Base-by-base conservation (phyloP, 2,797 vertebrate genomes). In the Hemitrygon akajei region DNA sequence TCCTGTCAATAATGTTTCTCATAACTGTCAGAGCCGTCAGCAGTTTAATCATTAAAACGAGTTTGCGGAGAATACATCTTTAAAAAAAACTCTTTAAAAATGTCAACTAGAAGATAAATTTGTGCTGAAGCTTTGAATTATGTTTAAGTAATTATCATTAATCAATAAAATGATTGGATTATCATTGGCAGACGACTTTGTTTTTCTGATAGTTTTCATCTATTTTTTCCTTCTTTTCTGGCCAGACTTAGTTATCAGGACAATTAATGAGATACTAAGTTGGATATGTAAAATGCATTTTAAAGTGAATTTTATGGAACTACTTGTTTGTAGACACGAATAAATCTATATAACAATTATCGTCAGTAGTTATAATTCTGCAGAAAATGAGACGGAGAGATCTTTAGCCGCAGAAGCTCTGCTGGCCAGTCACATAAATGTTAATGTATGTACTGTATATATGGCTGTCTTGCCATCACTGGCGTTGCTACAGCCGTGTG, bases 1-100 rank as follows among this genome's bases (percentile, higher is more conserved):
- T 76, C 71, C 71, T 75, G 91, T 93, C 91, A 93, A 93, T 93
- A 93, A 56, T 47, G 71, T 73, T 75, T 76, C 71, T 12, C 91
- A 93, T 93, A 76, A 76, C 91, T 93, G 91, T 93, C 91, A 76
- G 69, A 4, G 34, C 40, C 71, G 14, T 58, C 91, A 73, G 27
- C 71, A 93, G 71, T 56, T 47, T 58, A 7, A 75, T 93, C 71
- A 75, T 76, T 75, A 30, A 93, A 27, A 75, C 20, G 10, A 56
- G 27, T n/a, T 56, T 93, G 27, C 63, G 37, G 71, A 93, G 40
- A 30, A 58, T 47, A 30, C 27, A 47, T 93, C 71, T 75, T n/a
- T 11, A 30, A 56, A 91, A 18, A 75, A 93, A 27, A 47, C 16
- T 37, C 9, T 58, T 84, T 47, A 27, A 58, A 37, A 20, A 34